A percentile compares a stretch with the other conserved stretches of the same genome.
These are phyloP conservation scores for Drosophila tristis DNA, from an alignment of 1,140 invertebrate species.

Conservation along the genomic window DNA sequence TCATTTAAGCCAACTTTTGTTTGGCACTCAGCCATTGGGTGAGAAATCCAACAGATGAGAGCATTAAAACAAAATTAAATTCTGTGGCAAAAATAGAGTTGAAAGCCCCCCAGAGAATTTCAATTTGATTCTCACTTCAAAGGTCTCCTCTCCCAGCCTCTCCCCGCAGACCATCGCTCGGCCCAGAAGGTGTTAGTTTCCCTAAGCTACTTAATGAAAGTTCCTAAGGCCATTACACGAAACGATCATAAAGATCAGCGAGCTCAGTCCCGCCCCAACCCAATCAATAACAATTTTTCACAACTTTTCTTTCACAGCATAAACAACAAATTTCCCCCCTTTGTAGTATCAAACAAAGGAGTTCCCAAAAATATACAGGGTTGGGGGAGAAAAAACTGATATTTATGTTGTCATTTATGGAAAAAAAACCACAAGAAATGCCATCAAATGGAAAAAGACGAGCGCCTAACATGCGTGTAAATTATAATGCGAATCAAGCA, in stretches of 20 bases:
- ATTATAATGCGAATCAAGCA: conserved; percentile 74
- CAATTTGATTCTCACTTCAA: too few species aligned
- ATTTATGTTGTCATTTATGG: conserved; percentile 75
- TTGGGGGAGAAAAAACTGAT: conserved; percentile 43
- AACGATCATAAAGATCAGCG: conserved; percentile 44
- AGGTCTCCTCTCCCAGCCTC: too few species aligned
- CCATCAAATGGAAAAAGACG: conserved; percentile 48
- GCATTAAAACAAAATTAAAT: conserved; percentile 23
- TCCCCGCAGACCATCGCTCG: too few species aligned
- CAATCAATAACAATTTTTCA: conserved; percentile 79
- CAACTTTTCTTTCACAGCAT: conserved; percentile 54
- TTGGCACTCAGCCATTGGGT: conserved; percentile 44
- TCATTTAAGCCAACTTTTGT: conserved; percentile 81
- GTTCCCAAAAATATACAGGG: conserved; percentile 6
- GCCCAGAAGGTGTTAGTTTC: background rate
- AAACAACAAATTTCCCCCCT: conserved; percentile 42
- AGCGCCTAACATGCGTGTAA: conserved; percentile 71
- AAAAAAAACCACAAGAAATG: conserved; percentile 40
- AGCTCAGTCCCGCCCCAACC: conserved; percentile 17
- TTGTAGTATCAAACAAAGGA: conserved; percentile 63
- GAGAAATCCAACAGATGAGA: conserved; percentile 60
- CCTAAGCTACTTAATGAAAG: conserved; percentile 26
- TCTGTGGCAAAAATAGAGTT: background rate
- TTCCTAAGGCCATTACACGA: conserved; percentile 22
- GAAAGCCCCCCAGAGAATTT: too few species aligned